Conservation (phyloP, 2,797 vertebrate species). For the Liasis olivaceus region DNA sequence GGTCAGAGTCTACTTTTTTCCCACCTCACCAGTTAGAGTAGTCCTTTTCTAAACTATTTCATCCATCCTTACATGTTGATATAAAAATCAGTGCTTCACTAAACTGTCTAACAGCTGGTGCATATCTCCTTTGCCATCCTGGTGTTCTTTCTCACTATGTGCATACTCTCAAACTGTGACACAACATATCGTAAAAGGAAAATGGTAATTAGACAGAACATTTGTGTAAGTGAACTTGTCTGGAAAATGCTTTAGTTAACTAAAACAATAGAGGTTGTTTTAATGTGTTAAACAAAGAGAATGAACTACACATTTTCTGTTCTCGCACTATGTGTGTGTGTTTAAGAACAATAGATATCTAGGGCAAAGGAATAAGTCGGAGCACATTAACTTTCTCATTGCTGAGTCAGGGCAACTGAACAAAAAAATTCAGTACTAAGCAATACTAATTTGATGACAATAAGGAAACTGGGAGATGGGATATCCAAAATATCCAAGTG, state of each 20-base stretch:
- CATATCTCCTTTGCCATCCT: slow-evolving; percentile 69
- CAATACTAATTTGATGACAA: neutral
- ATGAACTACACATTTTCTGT: neutral
- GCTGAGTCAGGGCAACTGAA: neutral
- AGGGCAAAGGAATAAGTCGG: slow-evolving; percentile 3
- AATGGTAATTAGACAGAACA: slow-evolving; percentile 77
- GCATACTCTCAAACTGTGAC: slow-evolving; percentile 67
- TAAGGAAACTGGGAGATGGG: neutral
- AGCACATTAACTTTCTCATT: neutral
- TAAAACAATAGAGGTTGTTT: slow-evolving; percentile 70
- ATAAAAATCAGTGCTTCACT: slow-evolving; percentile 71
- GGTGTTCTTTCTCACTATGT: slow-evolving; percentile 60
- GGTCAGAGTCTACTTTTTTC: slow-evolving; percentile 30
- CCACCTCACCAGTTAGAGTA: slow-evolving; percentile 29
- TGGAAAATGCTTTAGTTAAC: slow-evolving; percentile 77
- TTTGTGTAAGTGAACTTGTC: slow-evolving; percentile 70
- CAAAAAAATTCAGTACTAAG: neutral
- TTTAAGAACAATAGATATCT: neutral
- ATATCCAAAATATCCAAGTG: neutral
- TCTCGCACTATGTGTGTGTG: neutral
- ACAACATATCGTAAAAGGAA: slow-evolving; percentile 74
- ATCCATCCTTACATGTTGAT: slow-evolving; percentile 63
- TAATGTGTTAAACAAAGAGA: slow-evolving; percentile 68
- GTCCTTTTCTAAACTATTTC: slow-evolving; percentile 71
- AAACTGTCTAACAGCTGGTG: slow-evolving; percentile 73